Percentiles rank a stretch among this genome's conserved stretches.
These are phyloP conservation scores for Orientallactaga bullata DNA, from an alignment of 2,113 vertebrate genomes.

Conservation along the genomic window DNA sequence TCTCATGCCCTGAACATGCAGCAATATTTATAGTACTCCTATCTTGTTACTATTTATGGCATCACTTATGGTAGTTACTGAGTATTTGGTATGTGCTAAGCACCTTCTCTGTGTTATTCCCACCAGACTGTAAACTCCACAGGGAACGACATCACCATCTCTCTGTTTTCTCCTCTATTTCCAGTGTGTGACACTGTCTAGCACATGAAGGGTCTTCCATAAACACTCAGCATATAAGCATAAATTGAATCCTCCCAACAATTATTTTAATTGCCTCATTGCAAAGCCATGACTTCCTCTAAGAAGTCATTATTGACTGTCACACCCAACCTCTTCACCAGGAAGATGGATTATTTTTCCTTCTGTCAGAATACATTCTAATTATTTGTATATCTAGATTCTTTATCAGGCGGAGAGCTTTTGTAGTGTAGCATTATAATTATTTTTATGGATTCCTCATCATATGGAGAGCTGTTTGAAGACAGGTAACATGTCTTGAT, in stretches of 20 bases:
- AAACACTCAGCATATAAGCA: background rate
- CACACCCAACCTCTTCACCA: background rate
- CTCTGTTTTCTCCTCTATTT: background rate
- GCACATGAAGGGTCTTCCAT: background rate
- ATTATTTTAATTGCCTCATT: constrained; percentile 38
- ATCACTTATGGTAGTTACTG: background rate
- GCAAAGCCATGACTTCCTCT: background rate
- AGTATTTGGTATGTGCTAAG: background rate
- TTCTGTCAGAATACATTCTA: background rate
- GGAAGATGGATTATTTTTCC: background rate
- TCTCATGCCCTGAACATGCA: background rate
- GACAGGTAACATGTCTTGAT: constrained; percentile 12
- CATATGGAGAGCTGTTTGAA: constrained; percentile 33
- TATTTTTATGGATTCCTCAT: constrained; percentile 18
- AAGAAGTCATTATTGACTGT: background rate
- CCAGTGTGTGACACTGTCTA: background rate
- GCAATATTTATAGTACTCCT: background rate
- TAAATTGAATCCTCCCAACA: too few relatives aligned
- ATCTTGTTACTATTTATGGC: background rate
- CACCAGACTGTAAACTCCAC: background rate
- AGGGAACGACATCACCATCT: background rate
- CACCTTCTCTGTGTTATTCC: background rate
- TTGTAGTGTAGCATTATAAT: background rate
- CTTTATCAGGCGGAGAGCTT: background rate
- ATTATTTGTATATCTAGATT: background rate